phyloP scores from a whole-genome alignment of 2,888 invertebrate genomes.

The Hedya salicella region DNA sequence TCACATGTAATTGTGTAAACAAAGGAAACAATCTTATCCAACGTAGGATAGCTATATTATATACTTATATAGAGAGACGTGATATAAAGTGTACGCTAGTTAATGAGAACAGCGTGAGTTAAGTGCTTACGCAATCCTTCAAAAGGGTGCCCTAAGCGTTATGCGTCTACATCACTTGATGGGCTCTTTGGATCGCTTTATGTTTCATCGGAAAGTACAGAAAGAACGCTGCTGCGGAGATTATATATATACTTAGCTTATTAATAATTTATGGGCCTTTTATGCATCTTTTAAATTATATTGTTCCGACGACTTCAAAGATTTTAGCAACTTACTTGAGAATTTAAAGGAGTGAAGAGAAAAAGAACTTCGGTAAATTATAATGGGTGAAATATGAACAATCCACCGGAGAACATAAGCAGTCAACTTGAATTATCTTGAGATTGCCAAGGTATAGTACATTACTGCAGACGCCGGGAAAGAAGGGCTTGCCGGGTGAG shows the following conservation, averaged over 20 bases:
- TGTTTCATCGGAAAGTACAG: slow-evolving; percentile 3
- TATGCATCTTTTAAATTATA: too few relatives aligned
- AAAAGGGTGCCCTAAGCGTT: slow-evolving; percentile 4
- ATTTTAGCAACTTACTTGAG: too few relatives aligned
- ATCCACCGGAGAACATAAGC: not conserved
- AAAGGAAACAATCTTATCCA: slow-evolving; percentile 37
- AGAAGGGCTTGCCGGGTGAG: too few relatives aligned
- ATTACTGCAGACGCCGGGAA: too few relatives aligned
- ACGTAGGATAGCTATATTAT: slow-evolving; percentile 7
- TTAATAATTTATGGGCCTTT: not conserved
- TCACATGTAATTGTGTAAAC: slow-evolving; percentile 42
- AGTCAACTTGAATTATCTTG: not conserved
- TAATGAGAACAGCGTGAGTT: slow-evolving; percentile 36
- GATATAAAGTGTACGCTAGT: slow-evolving; percentile 28
- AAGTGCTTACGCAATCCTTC: slow-evolving; percentile 18
- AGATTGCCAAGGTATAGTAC: not conserved
- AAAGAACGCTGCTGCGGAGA: not conserved
- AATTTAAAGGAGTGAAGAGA: not conserved
- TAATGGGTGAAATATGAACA: too few relatives aligned
- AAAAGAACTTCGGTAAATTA: too few relatives aligned
- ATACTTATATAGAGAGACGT: not conserved
- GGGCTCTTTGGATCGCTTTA: slow-evolving; percentile 19
- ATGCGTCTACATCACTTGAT: slow-evolving; percentile 10
- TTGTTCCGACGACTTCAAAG: too few relatives aligned
- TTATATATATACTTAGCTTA: not conserved